These are phyloP conservation scores for Meloidogyne chitwoodi DNA, from an alignment of 1,140 invertebrate genomes.

Conservation along the genomic window DNA sequence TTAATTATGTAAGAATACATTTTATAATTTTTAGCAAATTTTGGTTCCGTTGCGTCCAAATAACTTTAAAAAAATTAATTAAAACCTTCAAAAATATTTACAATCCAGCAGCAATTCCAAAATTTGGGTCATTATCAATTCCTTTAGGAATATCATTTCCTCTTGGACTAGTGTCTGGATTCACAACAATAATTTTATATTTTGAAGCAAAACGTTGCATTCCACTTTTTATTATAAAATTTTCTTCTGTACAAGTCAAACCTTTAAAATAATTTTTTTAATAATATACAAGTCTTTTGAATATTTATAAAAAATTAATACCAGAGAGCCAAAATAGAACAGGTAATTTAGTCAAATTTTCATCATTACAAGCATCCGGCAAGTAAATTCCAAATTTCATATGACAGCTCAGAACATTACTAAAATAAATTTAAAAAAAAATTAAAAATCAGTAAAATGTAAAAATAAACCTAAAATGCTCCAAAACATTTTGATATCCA, in stretches of 20 bases:
- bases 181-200: constrained; percentile 77
- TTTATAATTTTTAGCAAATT: constrained; percentile 87
- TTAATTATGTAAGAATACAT: constrained; percentile 94
- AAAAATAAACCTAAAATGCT: constrained; percentile 25
- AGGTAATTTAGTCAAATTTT: constrained; percentile 64
- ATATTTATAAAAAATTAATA: constrained; percentile 36
- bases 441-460: neutral
- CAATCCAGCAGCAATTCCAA: constrained; percentile 20
- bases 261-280: constrained; percentile 62
- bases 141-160: constrained; percentile 27
- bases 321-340: constrained; percentile 88
- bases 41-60: constrained; percentile 80
- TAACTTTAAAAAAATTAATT: constrained; percentile 74
- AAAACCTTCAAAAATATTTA: neutral
- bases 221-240: constrained; percentile 91
- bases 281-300: too few species aligned
- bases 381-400: constrained; percentile 24
- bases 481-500: constrained; percentile 32
- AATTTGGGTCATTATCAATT: neutral
- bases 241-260: constrained; percentile 87
- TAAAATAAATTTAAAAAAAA: neutral
- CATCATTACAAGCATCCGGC: neutral
- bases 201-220: constrained; percentile 80
- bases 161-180: constrained; percentile 90
- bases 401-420: constrained; percentile 4